Evolutionary conservation across 2,797 vertebrate species (phyloP).

Genomic region (Brotula barbata): DNA sequence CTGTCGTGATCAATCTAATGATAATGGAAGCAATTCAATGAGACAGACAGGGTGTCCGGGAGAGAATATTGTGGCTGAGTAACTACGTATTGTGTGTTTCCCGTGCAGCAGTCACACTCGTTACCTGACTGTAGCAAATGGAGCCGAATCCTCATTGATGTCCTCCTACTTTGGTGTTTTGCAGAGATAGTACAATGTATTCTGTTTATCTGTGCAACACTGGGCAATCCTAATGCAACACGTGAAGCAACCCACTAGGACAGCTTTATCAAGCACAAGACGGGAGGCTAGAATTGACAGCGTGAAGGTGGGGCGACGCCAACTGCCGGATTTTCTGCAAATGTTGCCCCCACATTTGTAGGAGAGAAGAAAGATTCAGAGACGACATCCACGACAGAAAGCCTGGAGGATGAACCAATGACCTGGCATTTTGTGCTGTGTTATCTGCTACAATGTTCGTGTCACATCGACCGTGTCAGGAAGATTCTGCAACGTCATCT

Average conservation of each 20-base stretch:
- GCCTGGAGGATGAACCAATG: constrained; percentile 25
- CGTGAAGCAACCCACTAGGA: constrained; percentile 31
- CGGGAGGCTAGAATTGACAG: constrained; percentile 38
- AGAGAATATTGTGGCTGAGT: constrained; percentile 29
- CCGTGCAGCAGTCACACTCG: constrained; percentile 43
- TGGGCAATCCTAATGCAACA: constrained; percentile 43
- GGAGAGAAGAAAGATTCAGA: constrained; percentile 29
- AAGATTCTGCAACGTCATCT: constrained; percentile 31
- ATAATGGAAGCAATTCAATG: constrained; percentile 44
- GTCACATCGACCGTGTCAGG: constrained; percentile 27
- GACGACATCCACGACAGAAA: constrained; percentile 28
- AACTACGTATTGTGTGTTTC: constrained; percentile 22
- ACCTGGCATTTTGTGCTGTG: constrained; percentile 30
- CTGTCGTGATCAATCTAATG: constrained; percentile 33
- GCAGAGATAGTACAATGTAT: constrained; percentile 41
- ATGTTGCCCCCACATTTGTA: constrained; percentile 17
- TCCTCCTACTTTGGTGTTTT: constrained; percentile 30
- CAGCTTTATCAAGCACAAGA: constrained; percentile 36
- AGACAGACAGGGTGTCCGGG: constrained; percentile 30
- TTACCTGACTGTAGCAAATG: constrained; percentile 48
- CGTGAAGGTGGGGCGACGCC: constrained; percentile 36
- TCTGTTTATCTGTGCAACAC: constrained; percentile 42
- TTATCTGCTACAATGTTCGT: constrained; percentile 31
- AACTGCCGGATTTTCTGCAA: constrained; percentile 38
- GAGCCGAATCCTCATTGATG: constrained; percentile 25